Conservation (phyloP, 2,888 invertebrate genomes). For the Ophion ventricosus region DNA sequence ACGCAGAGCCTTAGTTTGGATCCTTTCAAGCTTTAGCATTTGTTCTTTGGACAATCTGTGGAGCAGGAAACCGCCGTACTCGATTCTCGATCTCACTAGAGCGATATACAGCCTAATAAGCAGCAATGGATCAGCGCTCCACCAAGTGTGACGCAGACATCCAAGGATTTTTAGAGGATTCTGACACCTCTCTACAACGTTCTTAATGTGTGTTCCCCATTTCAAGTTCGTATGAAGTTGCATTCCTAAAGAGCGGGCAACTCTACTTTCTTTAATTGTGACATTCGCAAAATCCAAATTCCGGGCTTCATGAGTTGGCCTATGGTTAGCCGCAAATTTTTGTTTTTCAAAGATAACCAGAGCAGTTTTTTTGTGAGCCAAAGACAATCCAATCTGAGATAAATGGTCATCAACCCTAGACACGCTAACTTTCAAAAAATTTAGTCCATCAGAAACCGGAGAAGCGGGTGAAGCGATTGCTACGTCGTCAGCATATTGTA, state of each 20-base stretch:
- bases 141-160: slow-evolving; percentile 37
- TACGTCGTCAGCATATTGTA: slow-evolving; percentile 14
- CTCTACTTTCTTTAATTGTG: not conserved
- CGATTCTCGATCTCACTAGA: slow-evolving; percentile 21
- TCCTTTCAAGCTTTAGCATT: slow-evolving; percentile 19
- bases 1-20: slow-evolving; percentile 32
- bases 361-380: slow-evolving; percentile 24
- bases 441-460: too few species aligned
- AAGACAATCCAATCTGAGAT: slow-evolving; percentile 11
- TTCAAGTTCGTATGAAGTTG: not conserved
- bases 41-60: not conserved
- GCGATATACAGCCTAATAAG: slow-evolving; percentile 17
- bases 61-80: not conserved
- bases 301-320: not conserved
- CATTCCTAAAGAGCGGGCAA: slow-evolving; percentile 17
- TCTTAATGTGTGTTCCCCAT: slow-evolving; percentile 24
- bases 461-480: not conserved
- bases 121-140: slow-evolving; percentile 1
- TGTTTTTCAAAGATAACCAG: slow-evolving; percentile 32
- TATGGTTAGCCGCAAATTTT: not conserved
- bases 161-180: slow-evolving; percentile 31
- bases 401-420: too few species aligned
- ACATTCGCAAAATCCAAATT: not conserved
- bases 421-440: too few species aligned
- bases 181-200: slow-evolving; percentile 1